Base-by-base conservation (phyloP, 2,797 vertebrate species). In the Sebastes aleutianus region DNA sequence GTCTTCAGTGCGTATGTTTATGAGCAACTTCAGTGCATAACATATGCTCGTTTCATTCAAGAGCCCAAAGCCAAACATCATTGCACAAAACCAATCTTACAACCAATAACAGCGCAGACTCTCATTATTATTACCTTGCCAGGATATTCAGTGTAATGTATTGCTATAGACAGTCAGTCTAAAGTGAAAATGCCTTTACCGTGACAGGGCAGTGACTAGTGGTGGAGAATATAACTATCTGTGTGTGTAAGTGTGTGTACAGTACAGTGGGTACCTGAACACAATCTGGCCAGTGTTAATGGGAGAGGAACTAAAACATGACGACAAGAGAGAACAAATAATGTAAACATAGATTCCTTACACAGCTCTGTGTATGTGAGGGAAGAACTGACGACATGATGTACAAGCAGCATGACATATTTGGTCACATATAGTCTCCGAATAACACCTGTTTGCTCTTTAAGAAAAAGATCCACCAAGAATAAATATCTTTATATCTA, bases 271-370 rank as follows among this genome's bases (percentile, higher is more conserved):
- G 84, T 76, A 78, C 53, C 78, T 29, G 5, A 85, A 84, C 66
- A 47, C 57, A 82, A 89, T 83, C 70, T 88, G 89, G 88, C 70
- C 86, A 87, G 83, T 84, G 90, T 88, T 69, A 78, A 75, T 63
- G 39, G 75, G 67, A 76, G 47, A 76, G 68, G 75, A 85, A 86
- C 78, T 76, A 84, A 89, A 86, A 85, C 75, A 86, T 8, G 16
- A 72, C 81, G 67, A 80, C 80, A 74, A 75, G 81, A 32, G 10
- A 72, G 83, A 83, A 73, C 53, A 86, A 87, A 78, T 59, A 82
- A 91, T 88, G 87, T 91, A 92, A 93, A 91, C 89, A 88, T 62
- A 78, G 83, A 61, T 71, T 85, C 84, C 85, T 88, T 79, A 83
- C 74, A 85, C 74, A 78, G 78, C 77, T 82, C 63, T 39, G 81